Conservation (phyloP, 2,113 vertebrate species). For the Onychorhynchus coronatus region DNA sequence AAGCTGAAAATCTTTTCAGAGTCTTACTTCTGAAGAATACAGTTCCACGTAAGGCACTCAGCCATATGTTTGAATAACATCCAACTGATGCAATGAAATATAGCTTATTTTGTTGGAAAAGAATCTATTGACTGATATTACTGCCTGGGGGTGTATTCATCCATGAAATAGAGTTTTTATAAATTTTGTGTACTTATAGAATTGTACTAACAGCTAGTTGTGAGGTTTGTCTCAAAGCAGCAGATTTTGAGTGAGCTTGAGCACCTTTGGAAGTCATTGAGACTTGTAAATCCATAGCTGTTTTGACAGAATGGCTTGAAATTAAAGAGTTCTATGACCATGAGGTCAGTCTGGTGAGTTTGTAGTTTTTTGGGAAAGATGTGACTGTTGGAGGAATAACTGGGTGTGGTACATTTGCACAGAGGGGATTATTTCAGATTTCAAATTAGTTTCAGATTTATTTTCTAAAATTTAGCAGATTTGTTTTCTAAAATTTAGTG, state of each 20-base stretch:
- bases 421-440: neutral
- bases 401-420: neutral
- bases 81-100: neutral
- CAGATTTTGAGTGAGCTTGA: neutral
- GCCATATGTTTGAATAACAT: neutral
- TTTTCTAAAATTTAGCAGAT: neutral
- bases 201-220: neutral
- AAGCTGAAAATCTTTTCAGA: neutral
- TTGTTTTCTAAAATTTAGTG: neutral
- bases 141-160: neutral
- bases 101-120: neutral
- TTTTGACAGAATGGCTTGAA: neutral
- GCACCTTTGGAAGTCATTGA: neutral
- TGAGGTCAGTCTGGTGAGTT: neutral
- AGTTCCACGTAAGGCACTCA: neutral
- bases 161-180: neutral
- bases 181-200: neutral
- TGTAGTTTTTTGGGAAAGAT: neutral
- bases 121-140: neutral
- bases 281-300: neutral
- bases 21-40: neutral
- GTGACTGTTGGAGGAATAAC: neutral
- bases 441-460: neutral
- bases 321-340: neutral
- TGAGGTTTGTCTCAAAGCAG: neutral